Conservation (phyloP, 2,888 invertebrate species). For the Heliconius charithonia region DNA sequence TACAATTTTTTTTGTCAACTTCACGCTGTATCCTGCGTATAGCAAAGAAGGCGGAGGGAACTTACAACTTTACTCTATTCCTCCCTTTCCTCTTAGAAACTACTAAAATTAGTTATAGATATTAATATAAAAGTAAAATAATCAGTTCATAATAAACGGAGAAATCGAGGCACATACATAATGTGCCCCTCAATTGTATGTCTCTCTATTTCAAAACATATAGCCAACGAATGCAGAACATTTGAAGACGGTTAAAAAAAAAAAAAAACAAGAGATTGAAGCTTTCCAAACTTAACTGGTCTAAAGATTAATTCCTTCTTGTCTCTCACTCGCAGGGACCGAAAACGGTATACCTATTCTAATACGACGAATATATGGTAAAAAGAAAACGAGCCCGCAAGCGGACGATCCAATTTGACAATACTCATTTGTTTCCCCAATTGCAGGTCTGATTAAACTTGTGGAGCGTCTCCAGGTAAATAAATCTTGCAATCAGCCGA, state of each 20-base stretch:
- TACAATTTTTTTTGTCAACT: no score
- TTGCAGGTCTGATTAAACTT: slow-evolving; percentile 77
- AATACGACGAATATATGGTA: slow-evolving; percentile 9
- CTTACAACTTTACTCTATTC: no score
- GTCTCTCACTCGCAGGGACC: slow-evolving; percentile 16
- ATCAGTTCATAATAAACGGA: no score
- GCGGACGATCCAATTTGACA: slow-evolving; percentile 51
- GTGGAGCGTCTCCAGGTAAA: slow-evolving; percentile 54
- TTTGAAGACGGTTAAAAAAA: not conserved
- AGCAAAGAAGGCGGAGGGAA: no score
- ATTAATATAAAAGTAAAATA: not conserved
- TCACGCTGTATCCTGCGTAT: no score
- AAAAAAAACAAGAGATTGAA: not conserved
- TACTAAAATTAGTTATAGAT: not conserved
- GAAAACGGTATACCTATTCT: slow-evolving; percentile 19
- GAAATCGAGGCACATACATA: no score
- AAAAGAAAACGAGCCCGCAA: slow-evolving; percentile 47
- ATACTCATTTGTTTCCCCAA: slow-evolving; percentile 73
- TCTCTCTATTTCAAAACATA: not conserved
- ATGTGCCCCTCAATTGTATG: no score
- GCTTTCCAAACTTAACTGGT: not conserved
- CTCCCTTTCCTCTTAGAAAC: no score
- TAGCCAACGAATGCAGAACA: not conserved
- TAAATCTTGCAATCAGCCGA: slow-evolving; percentile 69
- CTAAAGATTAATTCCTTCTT: slow-evolving; percentile 17